phyloP scores from a whole-genome alignment of 2,797 vertebrate genomes.

The Pseudocheirus occidentalis region DNA sequence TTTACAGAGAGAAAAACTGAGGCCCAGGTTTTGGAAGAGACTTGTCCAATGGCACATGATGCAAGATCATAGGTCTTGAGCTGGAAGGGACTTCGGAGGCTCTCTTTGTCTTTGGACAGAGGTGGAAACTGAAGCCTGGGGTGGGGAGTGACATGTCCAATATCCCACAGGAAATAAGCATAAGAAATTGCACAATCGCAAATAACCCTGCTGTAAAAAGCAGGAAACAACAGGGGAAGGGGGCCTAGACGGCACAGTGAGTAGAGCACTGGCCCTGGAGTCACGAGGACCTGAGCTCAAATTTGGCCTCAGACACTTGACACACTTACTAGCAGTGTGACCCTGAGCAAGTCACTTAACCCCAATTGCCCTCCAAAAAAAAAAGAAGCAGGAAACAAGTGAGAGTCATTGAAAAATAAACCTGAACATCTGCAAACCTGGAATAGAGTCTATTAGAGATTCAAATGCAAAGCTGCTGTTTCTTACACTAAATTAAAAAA shows the following conservation, averaged over 20 bases:
- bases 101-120: neutral
- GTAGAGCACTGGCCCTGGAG: too few relatives aligned
- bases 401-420: neutral
- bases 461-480: neutral
- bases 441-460: neutral
- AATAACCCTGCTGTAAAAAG: neutral
- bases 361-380: too few relatives aligned
- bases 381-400: neutral
- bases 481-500: neutral
- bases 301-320: too few relatives aligned
- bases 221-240: too few relatives aligned
- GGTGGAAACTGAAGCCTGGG: slow-evolving; percentile 11
- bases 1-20: neutral
- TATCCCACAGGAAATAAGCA: neutral
- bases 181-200: neutral
- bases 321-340: too few relatives aligned
- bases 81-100: neutral
- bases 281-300: too few relatives aligned
- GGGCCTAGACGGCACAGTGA: too few relatives aligned
- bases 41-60: neutral
- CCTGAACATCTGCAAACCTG: neutral
- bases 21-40: neutral
- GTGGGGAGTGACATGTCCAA: neutral
- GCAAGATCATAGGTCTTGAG: neutral
- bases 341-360: too few relatives aligned